These are phyloP conservation scores for Mustelus asterias DNA, from an alignment of 2,113 vertebrate species.

Conservation along the genomic window DNA sequence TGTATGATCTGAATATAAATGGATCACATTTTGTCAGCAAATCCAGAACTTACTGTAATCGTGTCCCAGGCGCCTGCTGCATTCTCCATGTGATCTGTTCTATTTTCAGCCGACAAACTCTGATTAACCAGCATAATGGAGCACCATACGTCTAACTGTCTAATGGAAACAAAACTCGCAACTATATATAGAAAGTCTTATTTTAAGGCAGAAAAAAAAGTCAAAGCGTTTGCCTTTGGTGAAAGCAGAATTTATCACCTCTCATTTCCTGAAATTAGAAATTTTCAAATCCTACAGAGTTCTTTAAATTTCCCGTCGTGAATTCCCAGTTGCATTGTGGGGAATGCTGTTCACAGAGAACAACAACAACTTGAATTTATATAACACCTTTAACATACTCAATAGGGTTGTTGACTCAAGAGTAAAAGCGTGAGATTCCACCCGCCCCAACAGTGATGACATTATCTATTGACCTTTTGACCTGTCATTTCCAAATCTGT, in stretches of 20 bases:
- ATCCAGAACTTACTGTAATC: conserved; percentile 21
- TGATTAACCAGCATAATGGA: conserved; percentile 14
- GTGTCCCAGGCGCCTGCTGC: not conserved
- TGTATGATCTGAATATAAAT: conserved; percentile 28
- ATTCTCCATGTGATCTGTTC: conserved; percentile 8
- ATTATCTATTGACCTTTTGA: too few species aligned
- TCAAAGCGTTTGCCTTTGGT: not conserved
- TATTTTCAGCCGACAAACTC: conserved; percentile 21
- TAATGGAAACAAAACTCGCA: not conserved
- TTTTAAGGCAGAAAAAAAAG: not conserved
- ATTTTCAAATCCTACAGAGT: not conserved
- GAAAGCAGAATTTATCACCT: not conserved
- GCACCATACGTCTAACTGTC: not conserved
- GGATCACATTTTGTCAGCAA: not conserved
- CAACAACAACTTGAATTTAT: not conserved
- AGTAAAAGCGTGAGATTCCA: too few species aligned
- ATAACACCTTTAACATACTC: too few species aligned
- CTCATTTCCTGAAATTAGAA: not conserved
- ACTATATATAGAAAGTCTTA: not conserved
- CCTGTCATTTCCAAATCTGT: too few species aligned
- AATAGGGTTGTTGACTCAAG: too few species aligned
- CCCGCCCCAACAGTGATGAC: too few species aligned
- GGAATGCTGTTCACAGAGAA: not conserved
- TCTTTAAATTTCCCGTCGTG: not conserved
- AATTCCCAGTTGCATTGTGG: not conserved